Percentiles rank a stretch among this genome's conserved stretches.
phyloP scores from a whole-genome alignment of 2,888 invertebrate genomes.

The Torymus tubicola region DNA sequence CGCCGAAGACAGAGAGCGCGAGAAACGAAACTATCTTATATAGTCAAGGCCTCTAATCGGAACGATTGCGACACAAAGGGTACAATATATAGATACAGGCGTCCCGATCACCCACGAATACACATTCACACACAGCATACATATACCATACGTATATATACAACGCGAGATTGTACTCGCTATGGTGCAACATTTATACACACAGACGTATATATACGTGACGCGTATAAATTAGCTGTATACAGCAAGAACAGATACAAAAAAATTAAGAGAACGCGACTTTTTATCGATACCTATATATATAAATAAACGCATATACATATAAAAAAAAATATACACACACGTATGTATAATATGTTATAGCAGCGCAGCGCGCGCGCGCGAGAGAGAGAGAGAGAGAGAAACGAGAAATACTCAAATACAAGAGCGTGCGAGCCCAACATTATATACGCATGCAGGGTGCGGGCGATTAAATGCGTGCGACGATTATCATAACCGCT shows the following conservation, averaged over 20 bases:
- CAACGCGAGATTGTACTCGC: conserved; percentile 23
- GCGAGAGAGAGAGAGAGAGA: background rate
- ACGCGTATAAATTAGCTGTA: background rate
- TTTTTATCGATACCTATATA: background rate
- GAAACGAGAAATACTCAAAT: background rate
- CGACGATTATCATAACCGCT: no score
- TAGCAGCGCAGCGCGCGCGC: background rate
- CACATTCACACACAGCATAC: background rate
- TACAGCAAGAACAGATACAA: no score
- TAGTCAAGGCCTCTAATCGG: conserved; percentile 45
- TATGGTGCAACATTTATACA: conserved; percentile 10
- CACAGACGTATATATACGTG: conserved; percentile 39
- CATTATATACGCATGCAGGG: no score
- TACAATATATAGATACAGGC: background rate
- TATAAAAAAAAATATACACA: background rate
- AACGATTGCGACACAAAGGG: background rate
- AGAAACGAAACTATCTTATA: conserved; percentile 16
- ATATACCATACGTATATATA: no score
- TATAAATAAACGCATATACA: background rate
- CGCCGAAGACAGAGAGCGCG: conserved; percentile 10
- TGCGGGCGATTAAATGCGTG: no score
- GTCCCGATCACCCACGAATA: background rate
- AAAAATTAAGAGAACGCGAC: no score
- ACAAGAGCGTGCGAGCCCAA: background rate
- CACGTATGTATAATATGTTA: background rate